Percentiles rank a stretch among this genome's conserved stretches.
These are phyloP conservation scores for Sciaenops ocellatus DNA, from an alignment of 2,797 vertebrate genomes.

Conservation along the genomic window DNA sequence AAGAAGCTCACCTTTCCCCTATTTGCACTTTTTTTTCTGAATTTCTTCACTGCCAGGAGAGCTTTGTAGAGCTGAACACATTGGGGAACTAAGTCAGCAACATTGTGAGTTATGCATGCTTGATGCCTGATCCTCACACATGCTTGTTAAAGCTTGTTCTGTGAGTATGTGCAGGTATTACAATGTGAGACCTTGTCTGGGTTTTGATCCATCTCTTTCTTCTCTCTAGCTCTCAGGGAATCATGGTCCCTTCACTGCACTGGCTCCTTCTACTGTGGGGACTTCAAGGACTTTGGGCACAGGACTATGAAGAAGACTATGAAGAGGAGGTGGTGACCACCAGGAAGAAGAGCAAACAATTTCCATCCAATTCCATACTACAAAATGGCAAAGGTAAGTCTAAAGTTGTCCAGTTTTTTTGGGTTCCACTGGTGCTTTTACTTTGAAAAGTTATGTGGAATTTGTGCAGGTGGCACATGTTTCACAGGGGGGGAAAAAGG, in stretches of 20 bases:
- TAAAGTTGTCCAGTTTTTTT: not conserved
- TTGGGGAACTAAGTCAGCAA: slow-evolving; percentile 59
- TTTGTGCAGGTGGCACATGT: slow-evolving; percentile 39
- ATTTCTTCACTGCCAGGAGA: slow-evolving; percentile 13
- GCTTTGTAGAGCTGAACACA: slow-evolving; percentile 26
- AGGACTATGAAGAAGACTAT: slow-evolving; percentile 84
- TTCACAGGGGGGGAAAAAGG: slow-evolving; percentile 12
- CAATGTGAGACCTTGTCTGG: slow-evolving; percentile 19
- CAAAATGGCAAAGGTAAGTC: slow-evolving; percentile 87
- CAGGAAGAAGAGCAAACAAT: slow-evolving; percentile 79
- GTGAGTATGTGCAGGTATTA: slow-evolving; percentile 26
- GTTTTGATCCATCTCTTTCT: slow-evolving; percentile 17
- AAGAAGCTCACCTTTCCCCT: slow-evolving; percentile 38
- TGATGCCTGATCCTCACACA: slow-evolving; percentile 30
- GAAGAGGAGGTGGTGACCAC: slow-evolving; percentile 70
- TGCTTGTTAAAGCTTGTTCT: slow-evolving; percentile 71
- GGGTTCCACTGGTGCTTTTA: not conserved
- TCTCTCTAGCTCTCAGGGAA: slow-evolving; percentile 45
- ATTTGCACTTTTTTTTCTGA: slow-evolving; percentile 45
- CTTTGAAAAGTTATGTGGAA: slow-evolving; percentile 8
- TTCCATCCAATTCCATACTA: slow-evolving; percentile 79
- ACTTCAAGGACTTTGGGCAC: slow-evolving; percentile 81
- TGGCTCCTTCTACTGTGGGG: slow-evolving; percentile 87
- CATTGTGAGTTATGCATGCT: slow-evolving; percentile 72
- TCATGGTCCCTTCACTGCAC: slow-evolving; percentile 76